Evolutionary conservation across 2,888 invertebrate species (phyloP), one percentile per base, ranked within the genome.

Genomic region (Coenonympha glycerion): DNA sequence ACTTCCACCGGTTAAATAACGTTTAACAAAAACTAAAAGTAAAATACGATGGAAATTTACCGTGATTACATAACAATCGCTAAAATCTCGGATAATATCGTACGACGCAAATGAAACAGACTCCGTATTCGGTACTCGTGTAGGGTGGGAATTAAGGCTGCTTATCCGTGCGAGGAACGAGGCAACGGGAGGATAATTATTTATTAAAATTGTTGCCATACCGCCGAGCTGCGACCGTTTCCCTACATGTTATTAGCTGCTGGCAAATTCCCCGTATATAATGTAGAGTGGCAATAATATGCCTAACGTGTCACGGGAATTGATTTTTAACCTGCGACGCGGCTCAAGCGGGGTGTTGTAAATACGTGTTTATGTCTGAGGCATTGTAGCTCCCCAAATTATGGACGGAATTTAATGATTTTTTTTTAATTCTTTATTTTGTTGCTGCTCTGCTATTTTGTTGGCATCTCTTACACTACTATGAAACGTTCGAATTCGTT

Each of bases 191-290:
- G 66, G 66, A 71, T 82, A 79, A 82, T 82, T 82, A 83, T 78
- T 82, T 81, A 83, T 81, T 83, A 82, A 83, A 81, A 79, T 78
- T 72, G 74, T 74, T 77, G 60, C 74, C 72, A 71, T 71, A 69
- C 72, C 69, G 67, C 49, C 60, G 64, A 66, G 63, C 58, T 56
- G 63, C 63, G 56, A 56, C 64, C 60, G 63, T 60, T 64, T 63
- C 65, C 53, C 59, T 58, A 57, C 67, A 64, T 58, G 62, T 59
- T 64, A 63, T 63, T 60, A 61, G 67, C 66, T 69, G 53, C 65
- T 65, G 67, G 64, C 64, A 69, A 70, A 71, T 71, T 67, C 65
- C 63, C 65, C 56, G 61, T 54, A 56, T 63, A 58, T 53, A 62
- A 63, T 64, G 67, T 69, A 67, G 61, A 62, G 57, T 64, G 55